Evolutionary conservation across 2,113 vertebrate genomes (phyloP).

Genomic region (Oreotragus oreotragus): DNA sequence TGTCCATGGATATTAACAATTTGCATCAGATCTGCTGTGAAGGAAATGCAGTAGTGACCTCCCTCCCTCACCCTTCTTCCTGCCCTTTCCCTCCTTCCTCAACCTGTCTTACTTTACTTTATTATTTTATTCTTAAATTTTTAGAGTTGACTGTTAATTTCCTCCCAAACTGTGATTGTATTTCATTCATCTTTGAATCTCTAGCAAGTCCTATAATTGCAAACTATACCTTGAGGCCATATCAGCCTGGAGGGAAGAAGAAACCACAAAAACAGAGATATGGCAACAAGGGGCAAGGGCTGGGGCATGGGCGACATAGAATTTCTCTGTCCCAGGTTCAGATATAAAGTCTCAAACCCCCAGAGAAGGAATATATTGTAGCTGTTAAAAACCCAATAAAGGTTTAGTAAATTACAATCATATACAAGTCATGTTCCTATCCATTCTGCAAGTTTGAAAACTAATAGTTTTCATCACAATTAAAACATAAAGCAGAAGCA

Average conservation of each 20-base stretch:
- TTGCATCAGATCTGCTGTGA: conserved; percentile 70
- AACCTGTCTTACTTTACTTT: background rate
- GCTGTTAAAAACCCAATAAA: background rate
- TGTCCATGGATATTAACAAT: background rate
- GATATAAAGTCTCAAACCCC: background rate
- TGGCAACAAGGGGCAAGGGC: no score
- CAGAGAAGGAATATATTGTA: background rate
- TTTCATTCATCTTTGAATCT: background rate
- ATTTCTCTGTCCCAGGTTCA: background rate
- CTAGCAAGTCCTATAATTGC: background rate
- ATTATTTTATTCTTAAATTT: background rate
- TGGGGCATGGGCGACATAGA: background rate
- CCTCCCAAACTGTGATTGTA: background rate
- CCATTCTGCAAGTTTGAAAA: background rate
- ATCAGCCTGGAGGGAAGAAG: background rate
- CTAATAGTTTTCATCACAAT: background rate
- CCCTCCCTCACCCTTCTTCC: accelerated
- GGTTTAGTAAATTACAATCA: background rate
- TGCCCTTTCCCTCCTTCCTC: background rate
- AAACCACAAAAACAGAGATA: background rate
- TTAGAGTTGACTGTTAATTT: background rate
- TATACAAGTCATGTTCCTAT: background rate
- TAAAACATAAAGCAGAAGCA: background rate
- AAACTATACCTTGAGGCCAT: background rate
- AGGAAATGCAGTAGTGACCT: background rate